Evolutionary conservation across 2,113 vertebrate species (phyloP), one percentile per base, ranked within the genome.

Genomic region (Ramphastos sulfuratus): DNA sequence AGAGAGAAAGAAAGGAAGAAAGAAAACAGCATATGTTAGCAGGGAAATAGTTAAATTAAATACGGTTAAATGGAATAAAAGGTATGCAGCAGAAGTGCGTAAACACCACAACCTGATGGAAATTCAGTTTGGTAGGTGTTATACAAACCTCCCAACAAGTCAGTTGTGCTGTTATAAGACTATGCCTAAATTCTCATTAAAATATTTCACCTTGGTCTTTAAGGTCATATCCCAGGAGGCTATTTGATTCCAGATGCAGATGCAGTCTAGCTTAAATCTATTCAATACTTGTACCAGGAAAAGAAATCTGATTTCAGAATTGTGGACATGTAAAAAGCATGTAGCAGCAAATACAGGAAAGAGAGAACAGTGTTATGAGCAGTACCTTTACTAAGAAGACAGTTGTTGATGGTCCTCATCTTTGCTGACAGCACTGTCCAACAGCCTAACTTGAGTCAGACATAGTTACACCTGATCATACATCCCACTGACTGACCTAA

Each of bases 111-210:
- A 61, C 20, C 39, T 84, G 15, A 70, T 76, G 63, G 63, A 91
- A 95, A 92, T 72, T 61, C 73, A 73, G 74, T 84, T 82, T 92
- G 78, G 46, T 83, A 85, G 76, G 76, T 85, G 76, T 88, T 85
- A 91, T 4, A 61, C 31, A 82, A 86, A 89, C 78, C 78, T 79
- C 74, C 81, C 71, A 94, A 50, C 15, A 89, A 79, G 71, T 56
- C 66, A 20, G 6, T 63, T 58, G 13, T 76, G 35, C 58, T 82
- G 54, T 71, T 91, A 2, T 44, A 89, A 93, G 87, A 89, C 39
- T 35, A 13, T 76, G 71, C n/a, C 44, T 39, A 82, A 61, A 6
- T 73, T 82, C 84, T 92, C 71, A 79, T 91, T 92, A 89, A 95
- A 91, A 93, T 70, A n/a, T 84, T 89, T 91, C 73, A 19, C 54